Evolutionary conservation across 2,797 vertebrate genomes (phyloP).

Genomic region (Phaenicophaeus curvirostris): DNA sequence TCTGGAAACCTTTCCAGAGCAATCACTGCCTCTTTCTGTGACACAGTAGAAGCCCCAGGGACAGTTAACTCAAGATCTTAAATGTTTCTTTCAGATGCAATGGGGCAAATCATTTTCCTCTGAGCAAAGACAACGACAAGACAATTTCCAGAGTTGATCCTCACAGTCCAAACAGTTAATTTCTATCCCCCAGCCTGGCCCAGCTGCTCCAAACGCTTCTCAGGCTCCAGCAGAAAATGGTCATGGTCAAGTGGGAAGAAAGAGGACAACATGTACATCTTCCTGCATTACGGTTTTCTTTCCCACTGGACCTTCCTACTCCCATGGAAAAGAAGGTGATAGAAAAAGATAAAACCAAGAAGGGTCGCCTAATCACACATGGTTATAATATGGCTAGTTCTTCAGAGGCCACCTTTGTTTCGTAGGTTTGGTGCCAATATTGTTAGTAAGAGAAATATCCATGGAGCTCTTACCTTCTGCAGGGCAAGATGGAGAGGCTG

Average conservation of each 20-base stretch:
- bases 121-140: neutral
- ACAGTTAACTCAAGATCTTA: neutral
- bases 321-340: neutral
- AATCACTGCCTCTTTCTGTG: neutral
- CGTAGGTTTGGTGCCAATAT: neutral
- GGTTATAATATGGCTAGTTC: neutral
- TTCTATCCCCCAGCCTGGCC: neutral
- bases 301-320: neutral
- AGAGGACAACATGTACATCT: neutral
- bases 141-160: neutral
- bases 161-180: neutral
- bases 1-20: neutral
- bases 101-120: neutral
- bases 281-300: neutral
- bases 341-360: neutral
- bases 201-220: neutral
- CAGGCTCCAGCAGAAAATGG: neutral
- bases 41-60: neutral
- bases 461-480: constrained; percentile 80
- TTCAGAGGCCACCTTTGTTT: neutral
- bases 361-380: neutral
- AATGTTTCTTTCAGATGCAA: neutral
- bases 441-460: neutral
- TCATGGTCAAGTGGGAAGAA: neutral
- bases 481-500: constrained; percentile 82